Evolutionary conservation across 2,888 invertebrate species (phyloP).

Genomic region (Diloba caeruleocephala): DNA sequence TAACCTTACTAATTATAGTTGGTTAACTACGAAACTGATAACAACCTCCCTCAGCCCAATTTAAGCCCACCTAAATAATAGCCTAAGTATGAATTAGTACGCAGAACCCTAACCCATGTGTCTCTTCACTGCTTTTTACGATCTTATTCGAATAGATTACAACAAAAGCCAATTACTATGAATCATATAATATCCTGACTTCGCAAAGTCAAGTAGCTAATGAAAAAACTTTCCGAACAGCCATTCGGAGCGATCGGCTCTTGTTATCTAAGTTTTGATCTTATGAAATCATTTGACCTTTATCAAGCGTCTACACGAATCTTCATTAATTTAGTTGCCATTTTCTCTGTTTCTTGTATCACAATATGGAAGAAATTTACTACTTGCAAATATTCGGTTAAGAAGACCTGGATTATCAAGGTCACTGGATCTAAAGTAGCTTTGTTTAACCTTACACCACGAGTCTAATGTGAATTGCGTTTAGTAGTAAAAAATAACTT

Average conservation of each 20-base stretch:
- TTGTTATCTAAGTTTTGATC: constrained; percentile 48
- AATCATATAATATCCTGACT: constrained; percentile 55
- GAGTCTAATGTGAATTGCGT: too few relatives aligned
- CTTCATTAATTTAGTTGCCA: constrained; percentile 27
- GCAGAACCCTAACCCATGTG: background rate
- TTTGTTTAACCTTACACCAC: too few relatives aligned
- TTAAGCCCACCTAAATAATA: constrained; percentile 1
- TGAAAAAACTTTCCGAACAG: constrained; percentile 55
- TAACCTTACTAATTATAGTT: too few relatives aligned
- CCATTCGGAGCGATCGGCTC: constrained; percentile 42
- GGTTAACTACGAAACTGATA: background rate
- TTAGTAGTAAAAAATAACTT: too few relatives aligned
- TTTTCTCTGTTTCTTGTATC: constrained; percentile 11
- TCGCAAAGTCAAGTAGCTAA: constrained; percentile 48
- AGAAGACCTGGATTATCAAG: background rate
- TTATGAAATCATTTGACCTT: constrained; percentile 50
- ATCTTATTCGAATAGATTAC: constrained; percentile 43
- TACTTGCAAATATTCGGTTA: too few relatives aligned
- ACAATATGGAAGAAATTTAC: too few relatives aligned
- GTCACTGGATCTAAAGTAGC: background rate
- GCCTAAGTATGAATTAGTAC: background rate
- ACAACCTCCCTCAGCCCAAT: constrained; percentile 6
- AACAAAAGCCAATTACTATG: constrained; percentile 55
- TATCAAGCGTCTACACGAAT: constrained; percentile 26
- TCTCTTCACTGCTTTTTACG: constrained; percentile 33